Percentiles rank a stretch among this genome's conserved stretches.
phyloP scores from a whole-genome alignment of 2,797 vertebrate species.

The Pelodytes ibericus region DNA sequence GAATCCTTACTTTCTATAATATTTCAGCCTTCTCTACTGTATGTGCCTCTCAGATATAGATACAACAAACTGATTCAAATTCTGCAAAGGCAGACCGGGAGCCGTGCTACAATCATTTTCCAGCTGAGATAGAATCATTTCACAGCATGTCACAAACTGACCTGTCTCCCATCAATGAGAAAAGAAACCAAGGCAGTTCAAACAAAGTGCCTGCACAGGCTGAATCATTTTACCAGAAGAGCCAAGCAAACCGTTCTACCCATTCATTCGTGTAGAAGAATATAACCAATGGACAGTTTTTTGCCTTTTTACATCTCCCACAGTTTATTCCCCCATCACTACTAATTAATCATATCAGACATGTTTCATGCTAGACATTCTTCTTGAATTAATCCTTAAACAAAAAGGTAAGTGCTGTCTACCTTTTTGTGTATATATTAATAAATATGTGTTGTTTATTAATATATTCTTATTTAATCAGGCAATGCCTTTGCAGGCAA shows the following conservation, averaged over 20 bases:
- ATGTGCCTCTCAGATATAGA: background rate
- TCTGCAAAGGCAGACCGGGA: slow-evolving; percentile 3
- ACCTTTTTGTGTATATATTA: slow-evolving; percentile 40
- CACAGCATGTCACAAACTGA: slow-evolving; percentile 32
- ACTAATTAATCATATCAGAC: background rate
- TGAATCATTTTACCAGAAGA: slow-evolving; percentile 19
- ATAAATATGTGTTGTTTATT: slow-evolving; percentile 41
- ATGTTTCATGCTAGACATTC: slow-evolving; percentile 17
- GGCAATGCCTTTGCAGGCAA: slow-evolving; percentile 5
- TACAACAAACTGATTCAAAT: slow-evolving; percentile 9
- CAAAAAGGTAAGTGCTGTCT: slow-evolving; percentile 10
- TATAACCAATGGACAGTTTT: background rate
- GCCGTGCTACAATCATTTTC: slow-evolving; percentile 18
- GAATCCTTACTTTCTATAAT: background rate
- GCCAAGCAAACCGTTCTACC: slow-evolving; percentile 6
- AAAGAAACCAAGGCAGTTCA: slow-evolving; percentile 1
- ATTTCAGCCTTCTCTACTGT: background rate
- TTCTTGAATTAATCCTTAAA: slow-evolving; percentile 11
- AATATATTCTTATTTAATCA: slow-evolving; percentile 35
- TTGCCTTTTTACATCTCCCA: background rate
- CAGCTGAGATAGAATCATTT: slow-evolving; percentile 25
- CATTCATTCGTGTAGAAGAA: background rate
- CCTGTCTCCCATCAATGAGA: slow-evolving; percentile 14
- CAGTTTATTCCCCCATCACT: background rate
- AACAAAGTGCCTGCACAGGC: background rate